Evolutionary conservation across 1,140 invertebrate species (phyloP), one percentile per base, ranked within the genome.

Genomic region (Coenobita brevimanus): DNA sequence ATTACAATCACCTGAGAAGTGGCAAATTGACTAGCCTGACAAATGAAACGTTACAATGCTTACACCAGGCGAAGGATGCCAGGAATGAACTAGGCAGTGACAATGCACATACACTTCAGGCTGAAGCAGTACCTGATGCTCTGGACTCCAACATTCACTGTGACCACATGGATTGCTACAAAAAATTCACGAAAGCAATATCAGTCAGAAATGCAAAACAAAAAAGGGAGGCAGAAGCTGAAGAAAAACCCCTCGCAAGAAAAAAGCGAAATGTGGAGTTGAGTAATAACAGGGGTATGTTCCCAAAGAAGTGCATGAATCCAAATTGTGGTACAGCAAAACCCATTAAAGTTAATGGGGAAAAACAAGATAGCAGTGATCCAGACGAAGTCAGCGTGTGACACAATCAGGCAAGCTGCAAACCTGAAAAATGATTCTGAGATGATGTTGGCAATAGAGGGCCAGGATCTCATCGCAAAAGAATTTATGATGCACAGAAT

Each of bases 101-200:
- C 62, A 33, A 67, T 67, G 62, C 30, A 67, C 6, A 67, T 67
- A 67, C 62, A 67, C 62, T 67, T n/a, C 62, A 67, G 30, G 62
- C 62, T 67, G 62, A 67, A 67, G 62, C 62, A 67, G n/a, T 67
- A 67, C 62, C 62, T 67, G 62, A 67, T 67, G 62, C n/a, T 67
- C 62, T 67, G 62, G 62, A 67, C 62, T 67, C 62, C 62, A 67
- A 67, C 62, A 67, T 67, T 67, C 62, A 67, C 62, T 6, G 46
- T 50, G 46, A 8, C 46, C 46, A 50, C 46, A 67, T 67, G 62
- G 62, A 67, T n/a, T 67, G 62, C n/a, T 67, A 67, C 62, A 67
- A 67, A 67, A 67, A 67, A 67, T 67, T 67, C 62, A 67, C 62
- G 62, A 67, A 67, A 67, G 62, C 62, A 67, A 67, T 67, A 67